Conservation (phyloP, 2,797 vertebrate genomes). For the Melanotaenia pygmaea region DNA sequence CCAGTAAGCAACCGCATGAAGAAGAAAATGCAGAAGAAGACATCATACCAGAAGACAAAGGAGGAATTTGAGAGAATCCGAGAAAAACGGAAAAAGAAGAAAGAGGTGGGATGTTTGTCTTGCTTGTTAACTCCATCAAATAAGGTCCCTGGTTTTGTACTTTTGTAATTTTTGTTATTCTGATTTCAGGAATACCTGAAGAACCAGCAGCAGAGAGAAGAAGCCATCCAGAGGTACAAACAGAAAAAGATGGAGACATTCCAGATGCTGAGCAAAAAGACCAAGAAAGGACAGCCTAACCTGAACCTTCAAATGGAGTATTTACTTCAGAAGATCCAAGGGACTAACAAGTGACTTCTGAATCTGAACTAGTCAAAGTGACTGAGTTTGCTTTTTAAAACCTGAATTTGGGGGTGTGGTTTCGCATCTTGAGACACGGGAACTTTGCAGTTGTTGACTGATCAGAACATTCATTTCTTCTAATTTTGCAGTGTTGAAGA, state of each 20-base stretch:
- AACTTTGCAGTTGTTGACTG: not conserved
- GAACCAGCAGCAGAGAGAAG: slow-evolving; percentile 87
- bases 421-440: not conserved
- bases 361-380: not conserved
- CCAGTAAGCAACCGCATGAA: slow-evolving; percentile 77
- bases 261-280: slow-evolving; percentile 91
- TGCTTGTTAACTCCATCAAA: not conserved
- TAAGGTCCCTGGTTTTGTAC: not conserved
- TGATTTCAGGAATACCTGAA: slow-evolving; percentile 85
- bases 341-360: slow-evolving; percentile 58
- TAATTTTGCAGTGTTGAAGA: not conserved
- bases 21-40: slow-evolving; percentile 86
- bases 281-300: slow-evolving; percentile 95
- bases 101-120: slow-evolving; percentile 83
- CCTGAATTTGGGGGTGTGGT: not conserved
- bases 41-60: slow-evolving; percentile 90
- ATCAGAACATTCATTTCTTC: not conserved
- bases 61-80: slow-evolving; percentile 88
- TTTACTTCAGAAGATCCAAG: slow-evolving; percentile 94
- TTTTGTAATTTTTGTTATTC: not conserved
- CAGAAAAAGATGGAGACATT: slow-evolving; percentile 91
- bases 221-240: slow-evolving; percentile 88
- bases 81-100: slow-evolving; percentile 85
- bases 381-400: not conserved
- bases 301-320: slow-evolving; percentile 95